Evolutionary conservation across 2,888 invertebrate species (phyloP).

Genomic region (Kryphioiulus occultus): DNA sequence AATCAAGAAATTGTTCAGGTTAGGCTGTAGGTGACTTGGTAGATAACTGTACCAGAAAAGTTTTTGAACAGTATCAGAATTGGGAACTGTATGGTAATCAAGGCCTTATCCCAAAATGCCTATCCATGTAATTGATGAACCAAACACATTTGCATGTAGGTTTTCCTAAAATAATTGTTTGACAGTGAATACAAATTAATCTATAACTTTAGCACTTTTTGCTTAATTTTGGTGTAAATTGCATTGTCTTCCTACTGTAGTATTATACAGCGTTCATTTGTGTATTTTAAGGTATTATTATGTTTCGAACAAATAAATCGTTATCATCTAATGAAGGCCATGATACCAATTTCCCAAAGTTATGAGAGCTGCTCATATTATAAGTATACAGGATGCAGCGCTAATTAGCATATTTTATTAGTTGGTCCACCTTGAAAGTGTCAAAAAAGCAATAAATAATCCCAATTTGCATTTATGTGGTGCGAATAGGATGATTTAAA

Average conservation of each 20-base stretch:
- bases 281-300: background rate
- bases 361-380: background rate
- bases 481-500: background rate
- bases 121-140: too few species aligned
- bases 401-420: background rate
- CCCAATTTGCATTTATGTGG: background rate
- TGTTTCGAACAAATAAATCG: background rate
- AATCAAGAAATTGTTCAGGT: background rate
- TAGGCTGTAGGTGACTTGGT: background rate
- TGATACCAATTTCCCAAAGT: background rate
- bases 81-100: background rate
- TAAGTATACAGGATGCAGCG: background rate
- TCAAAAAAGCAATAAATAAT: background rate
- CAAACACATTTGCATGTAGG: background rate
- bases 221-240: background rate
- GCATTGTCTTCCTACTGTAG: background rate
- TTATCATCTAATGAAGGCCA: background rate
- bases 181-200: background rate
- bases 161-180: background rate
- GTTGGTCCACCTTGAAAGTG: slow-evolving; percentile 22
- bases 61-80: background rate
- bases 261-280: background rate
- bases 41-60: too few species aligned
- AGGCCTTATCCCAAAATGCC: background rate
- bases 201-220: background rate